Conservation (phyloP, 2,113 vertebrate species). For the Rhynchomys soricoides region DNA sequence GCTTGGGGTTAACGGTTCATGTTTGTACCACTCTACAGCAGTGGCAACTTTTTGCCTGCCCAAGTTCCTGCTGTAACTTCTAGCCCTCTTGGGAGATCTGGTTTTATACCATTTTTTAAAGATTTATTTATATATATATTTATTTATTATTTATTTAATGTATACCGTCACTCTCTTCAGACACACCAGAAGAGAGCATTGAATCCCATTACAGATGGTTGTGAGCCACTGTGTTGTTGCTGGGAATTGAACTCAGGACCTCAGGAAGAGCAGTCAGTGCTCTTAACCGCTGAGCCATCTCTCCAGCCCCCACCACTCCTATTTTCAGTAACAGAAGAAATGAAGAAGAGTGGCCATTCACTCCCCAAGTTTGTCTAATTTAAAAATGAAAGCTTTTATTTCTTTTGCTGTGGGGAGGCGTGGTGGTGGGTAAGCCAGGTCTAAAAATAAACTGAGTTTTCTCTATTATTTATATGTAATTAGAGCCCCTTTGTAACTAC, state of each 20-base stretch:
- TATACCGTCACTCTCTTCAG: no score
- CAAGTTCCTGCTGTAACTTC: background rate
- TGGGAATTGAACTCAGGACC: no score
- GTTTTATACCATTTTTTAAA: constrained; percentile 23
- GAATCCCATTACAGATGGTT: no score
- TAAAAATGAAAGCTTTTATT: constrained; percentile 56
- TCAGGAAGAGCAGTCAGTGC: no score
- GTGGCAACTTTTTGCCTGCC: background rate
- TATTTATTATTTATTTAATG: no score
- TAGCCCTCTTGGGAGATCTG: constrained; percentile 22
- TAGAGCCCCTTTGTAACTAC: constrained; percentile 70
- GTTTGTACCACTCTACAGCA: background rate
- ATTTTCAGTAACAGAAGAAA: constrained; percentile 57
- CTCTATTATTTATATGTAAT: constrained; percentile 60
- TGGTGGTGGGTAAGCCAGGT: constrained; percentile 54
- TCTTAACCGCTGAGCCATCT: no score
- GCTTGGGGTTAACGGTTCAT: background rate
- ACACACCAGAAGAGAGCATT: no score
- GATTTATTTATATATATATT: no score
- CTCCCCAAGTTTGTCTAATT: constrained; percentile 49
- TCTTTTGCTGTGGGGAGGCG: constrained; percentile 36
- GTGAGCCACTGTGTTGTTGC: no score
- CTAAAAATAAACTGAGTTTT: constrained; percentile 71
- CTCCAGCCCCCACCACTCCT: background rate
- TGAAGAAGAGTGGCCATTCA: background rate